Evolutionary conservation across 2,113 vertebrate species (phyloP), one percentile per base, ranked within the genome.

Genomic region (Perognathus longimembris): DNA sequence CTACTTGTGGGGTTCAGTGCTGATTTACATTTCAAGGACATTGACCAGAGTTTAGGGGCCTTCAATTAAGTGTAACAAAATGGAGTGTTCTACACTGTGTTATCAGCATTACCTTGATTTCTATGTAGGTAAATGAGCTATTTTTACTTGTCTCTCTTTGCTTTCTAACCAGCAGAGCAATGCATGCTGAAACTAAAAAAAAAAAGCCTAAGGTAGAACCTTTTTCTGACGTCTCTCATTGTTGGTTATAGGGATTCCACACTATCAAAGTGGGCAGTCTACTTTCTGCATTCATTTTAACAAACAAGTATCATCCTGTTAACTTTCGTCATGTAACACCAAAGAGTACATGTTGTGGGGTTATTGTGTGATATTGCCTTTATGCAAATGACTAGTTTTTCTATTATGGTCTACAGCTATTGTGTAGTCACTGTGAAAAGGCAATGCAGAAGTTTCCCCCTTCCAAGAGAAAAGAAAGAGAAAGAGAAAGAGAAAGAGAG

Each of bases 81-180:
- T 75, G 69, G 82, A 67, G 30, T 36, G 59, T 64, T 12, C 22
- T 90, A 32, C 7, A 22, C 76, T 50, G 32, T 32, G 24, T 77
- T 77, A 45, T 74, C 73, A 81, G 28, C 7, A 34, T 87, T 79
- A 75, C 32, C 94, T 93, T 83, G 77, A 84, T 93, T 90, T 93
- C 93, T 32, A 45, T 87, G n/a, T 54, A 78, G 42, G 17, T 20
- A 34, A 85, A 79, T 71, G 36, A 89, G 30, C 77, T 89, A 77
- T 92, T 89, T 76, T 45, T 28, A 73, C 66, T 38, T 79, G 30
- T 7, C 54, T 30, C 24, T 78, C 81, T 88, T 78, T 61, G 57
- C 28, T 91, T 95, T 96, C 50, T 88, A 42, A 83, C 75, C 50
- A 91, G 74, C 42, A 87, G 20, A 95, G 69, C 21, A 40, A 38